Base-by-base conservation (phyloP, 1,140 invertebrate genomes). In the Andricus grossulariae region DNA sequence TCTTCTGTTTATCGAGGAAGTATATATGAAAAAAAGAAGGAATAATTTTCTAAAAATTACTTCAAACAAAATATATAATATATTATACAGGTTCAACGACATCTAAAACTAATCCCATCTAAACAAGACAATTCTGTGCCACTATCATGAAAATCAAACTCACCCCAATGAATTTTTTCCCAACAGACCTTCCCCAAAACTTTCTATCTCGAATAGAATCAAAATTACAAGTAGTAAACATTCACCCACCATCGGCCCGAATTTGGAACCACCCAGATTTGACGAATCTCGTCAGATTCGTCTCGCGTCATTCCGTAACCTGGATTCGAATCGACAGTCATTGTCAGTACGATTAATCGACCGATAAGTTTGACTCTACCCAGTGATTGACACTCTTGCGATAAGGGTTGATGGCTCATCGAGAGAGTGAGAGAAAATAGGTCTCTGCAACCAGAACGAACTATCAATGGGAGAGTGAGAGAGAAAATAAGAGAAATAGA, bases 271-370 rank as follows among this genome's bases (percentile, higher is more conserved):
- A 66, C 57, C 12, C 8, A 8, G 39, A 32, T 66, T 66, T 66
- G 60, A 66, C 60, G 60, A 66, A 66, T 66, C 60, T 66, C 60
- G 25, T 66, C 57, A 66, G 60, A 66, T 66, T 66, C 25, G 60
- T 66, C 60, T 39, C 60, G 60, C 60, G 12, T 66, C 60, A 25
- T 66, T 54, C 73, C 50, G 54, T 50, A 55, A 60, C 16, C 21
- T 32, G 75, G 76, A 82, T 78, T 82, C 73, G 71, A 76, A 79
- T 79, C 75, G 77, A 82, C 80, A 79, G 76, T 76, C 80, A 77
- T 75, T 79, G 80, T 79, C 77, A 70, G 50, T 52, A 51, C 73
- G 80, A 82, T 82, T 82, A 82, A 82, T 82, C 75, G 80, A 75
- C 77, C 70, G 81, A 82, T 82, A 82, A 82, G 78, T 80, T 66